Base-by-base conservation (phyloP, 2,797 vertebrate genomes). In the Danio aesculapii region DNA sequence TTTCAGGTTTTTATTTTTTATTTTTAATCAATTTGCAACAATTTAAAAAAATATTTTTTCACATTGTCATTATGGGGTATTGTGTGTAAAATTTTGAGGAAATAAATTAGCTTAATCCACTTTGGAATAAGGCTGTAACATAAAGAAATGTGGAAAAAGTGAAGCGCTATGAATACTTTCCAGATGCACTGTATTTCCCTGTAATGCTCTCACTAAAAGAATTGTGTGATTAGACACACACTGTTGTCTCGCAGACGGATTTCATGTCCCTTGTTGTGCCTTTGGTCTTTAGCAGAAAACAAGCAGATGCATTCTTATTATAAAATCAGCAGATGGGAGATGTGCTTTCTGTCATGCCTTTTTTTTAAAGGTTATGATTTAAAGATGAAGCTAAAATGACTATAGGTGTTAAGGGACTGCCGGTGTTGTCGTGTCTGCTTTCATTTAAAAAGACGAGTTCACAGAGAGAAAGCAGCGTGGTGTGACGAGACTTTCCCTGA, bases 341-440 rank as follows among this genome's bases (percentile, higher is more conserved):
- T 57, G 13, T 43, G 44, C 71, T 57, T 47, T 39, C 72, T 55
- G 55, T 61, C 17, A 16, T 71, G 58, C 21, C 17, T 30, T 30
- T 83, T 52, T 58, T 77, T 61, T 71, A 10, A 21, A 19, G 19
- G 58, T 57, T 47, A 50, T 58, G 59, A 75, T 76, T 72, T 76
- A 69, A 74, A 57, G 46, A 73, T 46, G 46, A 63, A 57, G 11
- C 46, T 70, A 7, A 76, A 81, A 43, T 53, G 62, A 78, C 62
- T 17, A 39, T 53, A 74, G 55, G 41, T 72, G 16, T 21, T 12
- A 57, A 73, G 41, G 52, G 11, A 57, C 6, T 72, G 12, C 8
- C 3, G 66, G 43, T 55, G 11, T 77, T 46, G 16, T 77, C 52
- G 41, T 61, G 21, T 47, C 71, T 49, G 71, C 10, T 75, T 74